Percentiles rank a stretch among this genome's conserved stretches.
These are phyloP conservation scores for Cephus pygmeus DNA, from an alignment of 2,888 invertebrate genomes.

Conservation along the genomic window DNA sequence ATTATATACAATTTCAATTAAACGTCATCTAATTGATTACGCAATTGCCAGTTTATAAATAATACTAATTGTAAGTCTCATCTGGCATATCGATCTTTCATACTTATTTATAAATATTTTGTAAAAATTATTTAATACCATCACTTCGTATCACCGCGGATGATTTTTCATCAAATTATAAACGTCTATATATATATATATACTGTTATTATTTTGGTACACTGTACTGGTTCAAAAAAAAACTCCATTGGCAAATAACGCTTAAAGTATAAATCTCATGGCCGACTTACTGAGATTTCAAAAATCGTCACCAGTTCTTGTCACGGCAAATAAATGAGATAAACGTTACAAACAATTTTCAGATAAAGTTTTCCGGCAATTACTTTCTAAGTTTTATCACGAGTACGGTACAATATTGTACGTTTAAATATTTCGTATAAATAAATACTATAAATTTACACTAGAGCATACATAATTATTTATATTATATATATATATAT, in stretches of 20 bases:
- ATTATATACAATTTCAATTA: too few species aligned
- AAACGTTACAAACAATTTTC: background rate
- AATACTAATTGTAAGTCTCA: too few species aligned
- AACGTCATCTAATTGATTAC: too few species aligned
- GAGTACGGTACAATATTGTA: background rate
- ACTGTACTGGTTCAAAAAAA: background rate
- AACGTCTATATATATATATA: too few species aligned
- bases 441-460: conserved; percentile 46
- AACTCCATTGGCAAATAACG: background rate
- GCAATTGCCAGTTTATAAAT: too few species aligned
- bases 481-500: conserved; percentile 24
- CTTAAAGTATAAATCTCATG: background rate
- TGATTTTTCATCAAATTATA: too few species aligned
- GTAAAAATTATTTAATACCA: too few species aligned
- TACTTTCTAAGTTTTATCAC: background rate
- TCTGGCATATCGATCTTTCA: too few species aligned
- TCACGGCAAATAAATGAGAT: background rate
- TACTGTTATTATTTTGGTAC: background rate
- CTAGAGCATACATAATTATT: conserved; percentile 38
- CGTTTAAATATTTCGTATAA: conserved; percentile 13
- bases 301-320: background rate
- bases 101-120: too few species aligned
- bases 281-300: background rate
- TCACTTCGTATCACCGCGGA: too few species aligned
- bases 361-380: background rate